A percentile compares a stretch with the other conserved stretches of the same genome.
These are phyloP conservation scores for Intellagama lesueurii DNA, from an alignment of 2,797 vertebrate species.

Conservation along the genomic window DNA sequence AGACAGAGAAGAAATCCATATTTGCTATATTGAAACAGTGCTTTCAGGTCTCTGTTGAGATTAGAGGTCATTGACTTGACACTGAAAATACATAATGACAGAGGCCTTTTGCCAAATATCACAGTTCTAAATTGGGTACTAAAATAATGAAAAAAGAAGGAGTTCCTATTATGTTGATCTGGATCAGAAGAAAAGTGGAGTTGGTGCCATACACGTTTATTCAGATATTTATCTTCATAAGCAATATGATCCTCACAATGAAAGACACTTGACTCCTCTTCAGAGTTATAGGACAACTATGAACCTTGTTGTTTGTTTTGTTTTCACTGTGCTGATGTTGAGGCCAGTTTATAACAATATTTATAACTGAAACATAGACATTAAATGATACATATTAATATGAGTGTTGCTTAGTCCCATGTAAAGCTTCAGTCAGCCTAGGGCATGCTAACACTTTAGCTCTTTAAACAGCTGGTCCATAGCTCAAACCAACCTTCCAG, in stretches of 20 bases:
- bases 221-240: not conserved
- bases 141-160: not conserved
- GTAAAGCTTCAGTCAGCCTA: not conserved
- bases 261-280: not conserved
- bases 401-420: not conserved
- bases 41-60: not conserved
- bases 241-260: not conserved
- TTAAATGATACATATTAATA: not conserved
- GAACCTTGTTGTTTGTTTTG: not conserved
- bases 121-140: conserved; percentile 1
- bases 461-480: not conserved
- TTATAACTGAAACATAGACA: not conserved
- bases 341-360: not conserved
- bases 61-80: not conserved
- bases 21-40: conserved; percentile 5
- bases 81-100: conserved; percentile 3
- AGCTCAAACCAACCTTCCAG: not conserved
- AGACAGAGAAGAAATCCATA: conserved; percentile 20
- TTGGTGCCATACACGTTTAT: not conserved
- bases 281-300: not conserved
- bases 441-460: too few species aligned
- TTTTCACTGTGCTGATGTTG: not conserved
- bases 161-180: not conserved
- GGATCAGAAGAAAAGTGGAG: not conserved
- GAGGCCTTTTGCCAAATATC: conserved; percentile 19